A percentile compares a stretch with the other conserved stretches of the same genome.
Conservation (phyloP, 2,888 invertebrate species). For the Rhingia rostrata region DNA sequence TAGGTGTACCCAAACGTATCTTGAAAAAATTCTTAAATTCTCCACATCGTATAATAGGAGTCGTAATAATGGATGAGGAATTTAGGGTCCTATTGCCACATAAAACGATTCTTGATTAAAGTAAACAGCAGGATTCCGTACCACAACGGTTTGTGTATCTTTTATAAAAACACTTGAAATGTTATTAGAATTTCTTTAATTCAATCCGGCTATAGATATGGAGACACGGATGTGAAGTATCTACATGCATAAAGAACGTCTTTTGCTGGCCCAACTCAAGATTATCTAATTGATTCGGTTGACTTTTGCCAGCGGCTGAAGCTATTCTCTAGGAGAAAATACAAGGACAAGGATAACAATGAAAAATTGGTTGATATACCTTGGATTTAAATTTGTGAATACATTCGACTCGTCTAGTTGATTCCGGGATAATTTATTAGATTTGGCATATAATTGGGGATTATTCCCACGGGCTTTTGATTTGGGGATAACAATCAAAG, state of each 20-base stretch:
- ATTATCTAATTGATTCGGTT: not conserved
- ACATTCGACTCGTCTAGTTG: slow-evolving; percentile 16
- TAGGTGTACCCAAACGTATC: not conserved
- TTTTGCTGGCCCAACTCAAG: not conserved
- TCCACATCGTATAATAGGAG: slow-evolving; percentile 28
- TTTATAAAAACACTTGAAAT: not conserved
- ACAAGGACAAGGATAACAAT: slow-evolving; percentile 10
- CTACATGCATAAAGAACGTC: not conserved
- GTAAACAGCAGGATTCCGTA: not conserved
- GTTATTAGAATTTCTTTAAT: not conserved
- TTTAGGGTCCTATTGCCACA: slow-evolving; percentile 21
- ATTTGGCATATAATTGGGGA: no score
- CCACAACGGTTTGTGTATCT: not conserved
- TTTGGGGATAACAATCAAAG: no score
- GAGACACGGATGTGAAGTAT: not conserved
- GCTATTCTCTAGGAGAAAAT: not conserved
- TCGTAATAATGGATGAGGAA: slow-evolving; percentile 54
- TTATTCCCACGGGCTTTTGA: no score
- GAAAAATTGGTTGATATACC: slow-evolving; percentile 31
- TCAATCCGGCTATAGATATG: not conserved
- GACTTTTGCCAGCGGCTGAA: not conserved
- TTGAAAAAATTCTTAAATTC: slow-evolving; percentile 38
- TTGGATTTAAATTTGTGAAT: slow-evolving; percentile 44
- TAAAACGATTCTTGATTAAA: slow-evolving; percentile 51
- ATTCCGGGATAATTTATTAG: not conserved